Conservation (phyloP, 2,888 invertebrate species). For the Aphodius granarius region DNA sequence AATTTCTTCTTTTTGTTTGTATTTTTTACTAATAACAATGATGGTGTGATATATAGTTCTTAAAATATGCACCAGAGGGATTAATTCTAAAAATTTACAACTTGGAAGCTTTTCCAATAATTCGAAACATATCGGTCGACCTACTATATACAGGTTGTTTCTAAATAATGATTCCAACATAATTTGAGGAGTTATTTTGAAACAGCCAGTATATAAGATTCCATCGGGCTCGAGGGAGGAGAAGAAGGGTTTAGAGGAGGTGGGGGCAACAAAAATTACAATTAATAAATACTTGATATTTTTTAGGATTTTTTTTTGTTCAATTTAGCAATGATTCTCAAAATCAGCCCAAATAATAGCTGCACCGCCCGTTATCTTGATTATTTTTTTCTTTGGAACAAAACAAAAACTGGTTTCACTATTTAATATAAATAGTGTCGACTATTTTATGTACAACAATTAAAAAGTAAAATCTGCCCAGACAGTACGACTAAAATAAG, state of each 20-base stretch:
- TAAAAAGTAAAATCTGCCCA: background rate
- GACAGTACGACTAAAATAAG: background rate
- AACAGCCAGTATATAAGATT: background rate
- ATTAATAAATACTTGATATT: background rate
- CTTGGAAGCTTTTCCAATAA: background rate
- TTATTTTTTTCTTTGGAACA: background rate
- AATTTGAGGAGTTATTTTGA: background rate
- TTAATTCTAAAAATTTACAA: background rate
- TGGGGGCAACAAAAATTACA: background rate
- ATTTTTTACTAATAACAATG: background rate
- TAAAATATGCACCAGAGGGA: background rate
- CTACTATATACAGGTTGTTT: background rate
- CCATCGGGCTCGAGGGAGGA: background rate
- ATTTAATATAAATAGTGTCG: conserved; percentile 50
- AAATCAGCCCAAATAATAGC: conserved; percentile 24
- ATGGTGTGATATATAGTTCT: background rate
- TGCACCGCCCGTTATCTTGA: conserved; percentile 43
- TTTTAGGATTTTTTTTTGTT: background rate
- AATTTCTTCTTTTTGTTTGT: background rate
- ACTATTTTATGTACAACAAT: conserved; percentile 12
- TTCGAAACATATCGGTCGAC: background rate
- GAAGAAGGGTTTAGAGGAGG: background rate
- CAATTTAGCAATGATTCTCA: background rate
- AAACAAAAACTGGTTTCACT: conserved; percentile 41
- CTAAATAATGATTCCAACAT: background rate